Evolutionary conservation across 2,888 invertebrate species (phyloP).

Genomic region (Gerris lacustris): DNA sequence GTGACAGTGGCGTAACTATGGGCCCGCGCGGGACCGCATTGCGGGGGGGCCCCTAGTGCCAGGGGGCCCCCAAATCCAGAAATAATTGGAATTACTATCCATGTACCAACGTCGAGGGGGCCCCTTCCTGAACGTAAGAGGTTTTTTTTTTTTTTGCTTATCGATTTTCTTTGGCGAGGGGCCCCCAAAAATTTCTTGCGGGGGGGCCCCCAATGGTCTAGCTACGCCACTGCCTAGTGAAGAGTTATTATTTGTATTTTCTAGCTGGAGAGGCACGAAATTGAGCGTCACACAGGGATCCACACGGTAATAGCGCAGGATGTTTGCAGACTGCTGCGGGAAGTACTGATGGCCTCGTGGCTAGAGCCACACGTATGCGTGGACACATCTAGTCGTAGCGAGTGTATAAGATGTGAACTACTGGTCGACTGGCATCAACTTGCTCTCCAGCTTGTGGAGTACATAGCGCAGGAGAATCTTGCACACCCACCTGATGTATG

Average conservation of each 20-base stretch:
- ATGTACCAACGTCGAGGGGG: too few relatives aligned
- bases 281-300: slow-evolving; percentile 67
- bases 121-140: too few relatives aligned
- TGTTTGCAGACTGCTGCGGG: slow-evolving; percentile 58
- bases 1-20: too few relatives aligned
- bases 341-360: slow-evolving; percentile 63
- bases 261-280: slow-evolving; percentile 71
- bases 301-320: slow-evolving; percentile 62
- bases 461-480: slow-evolving; percentile 61
- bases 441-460: slow-evolving; percentile 63
- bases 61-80: too few relatives aligned
- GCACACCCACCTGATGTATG: slow-evolving; percentile 64
- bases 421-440: slow-evolving; percentile 91
- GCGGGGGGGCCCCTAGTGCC: too few relatives aligned
- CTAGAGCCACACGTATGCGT: slow-evolving; percentile 47
- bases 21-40: too few relatives aligned
- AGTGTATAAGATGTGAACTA: slow-evolving; percentile 86
- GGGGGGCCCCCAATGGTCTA: too few relatives aligned
- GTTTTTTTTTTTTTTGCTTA: too few relatives aligned
- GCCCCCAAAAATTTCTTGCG: too few relatives aligned
- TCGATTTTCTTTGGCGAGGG: too few relatives aligned
- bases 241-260: slow-evolving; percentile 12
- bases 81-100: too few relatives aligned
- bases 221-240: too few relatives aligned
- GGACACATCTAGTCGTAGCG: slow-evolving; percentile 39